Evolutionary conservation across 2,113 vertebrate species (phyloP), one percentile per base, ranked within the genome.

Genomic region (Oceanodroma tethys): DNA sequence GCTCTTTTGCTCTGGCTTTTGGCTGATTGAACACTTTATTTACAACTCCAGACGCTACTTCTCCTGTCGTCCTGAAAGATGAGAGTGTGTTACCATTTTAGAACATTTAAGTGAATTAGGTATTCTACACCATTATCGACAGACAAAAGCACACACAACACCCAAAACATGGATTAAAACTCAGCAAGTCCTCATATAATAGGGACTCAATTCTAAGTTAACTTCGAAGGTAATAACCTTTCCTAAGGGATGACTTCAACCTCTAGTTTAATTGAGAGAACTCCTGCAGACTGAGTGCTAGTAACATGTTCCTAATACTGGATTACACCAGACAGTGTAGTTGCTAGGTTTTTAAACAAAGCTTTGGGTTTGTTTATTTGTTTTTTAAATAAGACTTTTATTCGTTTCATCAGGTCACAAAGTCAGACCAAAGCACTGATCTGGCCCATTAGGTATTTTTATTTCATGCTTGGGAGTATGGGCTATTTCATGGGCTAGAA

Each of bases 21-120:
- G 99, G 99, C 87, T 99, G 99, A 97, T 99, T 99, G 97, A 99
- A 99, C 30, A 99, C 99, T 98, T 99, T 99, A 97, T 99, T 99
- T 96, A 99, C 99, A 83, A 99, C 99, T 55, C 99, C 99, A 12
- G 99, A 99, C 3, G 99, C 99, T 88, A 99, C 99, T 97, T 99
- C 99, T 52, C 99, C 99, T 5, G 99, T 98, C 43, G 99, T 99
- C 97, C 99, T 99, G 97, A 76, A 98, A 98, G 81, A 50, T n/a
- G 36, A 94, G 10, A 86, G 48, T 4, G 12, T 11, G 59, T 85
- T 82, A 93, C 9, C n/a, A n/a, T 78, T 74, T 55, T 34, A 14
- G 22, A 95, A 62, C 5, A 22, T 38, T 56, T 32, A 72, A 23
- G 19, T 21, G 13, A 78, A 52, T 58, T 30, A 40, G 11, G 19